Conservation (phyloP, 37 sponge, comb jelly and placozoan genomes). For the Axinella damicornis region DNA sequence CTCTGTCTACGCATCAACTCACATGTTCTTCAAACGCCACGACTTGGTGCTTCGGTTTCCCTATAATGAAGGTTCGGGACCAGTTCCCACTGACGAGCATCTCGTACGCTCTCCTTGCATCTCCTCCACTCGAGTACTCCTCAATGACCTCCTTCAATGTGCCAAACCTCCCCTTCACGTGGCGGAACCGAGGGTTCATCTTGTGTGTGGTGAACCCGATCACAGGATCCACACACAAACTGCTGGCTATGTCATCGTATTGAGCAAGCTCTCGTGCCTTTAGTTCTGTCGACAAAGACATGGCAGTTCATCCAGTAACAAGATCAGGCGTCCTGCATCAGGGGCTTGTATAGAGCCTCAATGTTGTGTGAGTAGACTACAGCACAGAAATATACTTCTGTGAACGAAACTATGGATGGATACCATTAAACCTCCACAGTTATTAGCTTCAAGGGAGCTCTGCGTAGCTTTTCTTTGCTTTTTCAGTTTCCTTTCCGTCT, state of each 20-base stretch:
- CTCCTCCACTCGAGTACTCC: slow-evolving; percentile 38
- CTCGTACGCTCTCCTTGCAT: slow-evolving; percentile 69
- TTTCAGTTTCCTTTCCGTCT: too few species aligned
- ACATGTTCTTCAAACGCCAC: slow-evolving; percentile 87
- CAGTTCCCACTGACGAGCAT: slow-evolving; percentile 78
- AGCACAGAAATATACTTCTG: too few species aligned
- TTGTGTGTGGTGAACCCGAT: slow-evolving; percentile 94
- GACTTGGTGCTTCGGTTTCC: slow-evolving; percentile 70
- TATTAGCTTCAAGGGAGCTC: too few species aligned
- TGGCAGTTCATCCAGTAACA: too few species aligned
- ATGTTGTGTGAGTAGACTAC: too few species aligned
- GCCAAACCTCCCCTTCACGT: slow-evolving; percentile 77
- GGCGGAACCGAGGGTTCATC: slow-evolving; percentile 83
- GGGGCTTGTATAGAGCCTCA: too few species aligned
- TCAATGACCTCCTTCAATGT: slow-evolving; percentile 43
- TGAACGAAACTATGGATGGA: too few species aligned
- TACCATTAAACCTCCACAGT: too few species aligned
- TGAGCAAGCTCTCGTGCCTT: slow-evolving; percentile 80
- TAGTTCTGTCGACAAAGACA: slow-evolving; percentile 16
- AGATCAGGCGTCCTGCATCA: too few species aligned
- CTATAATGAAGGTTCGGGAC: slow-evolving; percentile 76
- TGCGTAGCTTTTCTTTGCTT: too few species aligned
- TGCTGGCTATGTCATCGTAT: slow-evolving; percentile 91
- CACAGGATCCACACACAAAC: slow-evolving; percentile 88
- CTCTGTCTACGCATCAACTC: slow-evolving; percentile 28